Conservation (phyloP, 2,888 invertebrate species). For the Ennomos erosarius region DNA sequence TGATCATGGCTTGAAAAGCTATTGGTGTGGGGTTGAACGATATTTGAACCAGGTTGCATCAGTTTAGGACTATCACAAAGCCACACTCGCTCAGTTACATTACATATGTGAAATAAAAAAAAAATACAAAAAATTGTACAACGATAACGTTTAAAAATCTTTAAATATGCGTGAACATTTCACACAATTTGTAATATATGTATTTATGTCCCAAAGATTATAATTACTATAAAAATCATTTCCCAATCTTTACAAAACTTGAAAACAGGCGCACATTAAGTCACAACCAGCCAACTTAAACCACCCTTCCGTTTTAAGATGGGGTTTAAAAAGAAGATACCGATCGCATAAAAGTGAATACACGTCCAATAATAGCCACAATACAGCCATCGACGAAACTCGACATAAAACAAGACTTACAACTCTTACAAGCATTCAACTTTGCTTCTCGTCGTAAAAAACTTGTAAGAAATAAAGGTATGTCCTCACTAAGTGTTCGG, state of each 20-base stretch:
- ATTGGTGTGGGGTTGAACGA: too few species aligned
- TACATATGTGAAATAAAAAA: too few species aligned
- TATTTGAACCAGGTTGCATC: too few species aligned
- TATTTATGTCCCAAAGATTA: too few species aligned
- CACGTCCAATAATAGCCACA: slow-evolving; percentile 31
- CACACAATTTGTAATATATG: too few species aligned
- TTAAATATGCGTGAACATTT: too few species aligned
- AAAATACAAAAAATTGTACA: too few species aligned
- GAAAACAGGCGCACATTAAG: slow-evolving; percentile 6
- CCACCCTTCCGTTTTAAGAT: slow-evolving; percentile 1
- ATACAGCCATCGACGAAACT: slow-evolving; percentile 29
- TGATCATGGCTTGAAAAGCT: too few species aligned
- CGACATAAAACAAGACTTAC: slow-evolving; percentile 39
- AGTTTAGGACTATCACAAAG: too few species aligned
- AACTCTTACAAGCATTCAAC: slow-evolving; percentile 40
- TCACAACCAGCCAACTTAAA: neutral
- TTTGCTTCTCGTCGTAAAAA: slow-evolving; percentile 41
- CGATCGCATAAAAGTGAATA: slow-evolving; percentile 33
- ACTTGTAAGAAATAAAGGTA: slow-evolving; percentile 54
- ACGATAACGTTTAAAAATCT: too few species aligned
- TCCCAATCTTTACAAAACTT: slow-evolving; percentile 5
- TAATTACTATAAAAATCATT: neutral
- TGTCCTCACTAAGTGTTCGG: slow-evolving; percentile 60
- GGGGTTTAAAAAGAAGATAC: slow-evolving; percentile 7
- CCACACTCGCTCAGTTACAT: too few species aligned